These are phyloP conservation scores for Sylvia borin DNA, from an alignment of 2,797 vertebrate species.

Conservation along the genomic window DNA sequence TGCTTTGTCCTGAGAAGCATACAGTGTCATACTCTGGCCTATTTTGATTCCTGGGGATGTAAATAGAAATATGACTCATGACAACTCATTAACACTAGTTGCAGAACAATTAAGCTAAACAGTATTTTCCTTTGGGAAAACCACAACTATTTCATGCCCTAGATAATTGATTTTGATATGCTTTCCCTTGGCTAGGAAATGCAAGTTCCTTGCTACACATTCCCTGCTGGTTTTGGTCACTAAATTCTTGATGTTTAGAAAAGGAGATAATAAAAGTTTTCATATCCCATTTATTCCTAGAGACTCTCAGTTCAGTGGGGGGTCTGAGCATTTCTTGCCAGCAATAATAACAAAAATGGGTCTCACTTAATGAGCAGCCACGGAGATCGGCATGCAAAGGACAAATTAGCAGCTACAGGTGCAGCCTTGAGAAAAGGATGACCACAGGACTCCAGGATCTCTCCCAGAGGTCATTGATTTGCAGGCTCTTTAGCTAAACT, in stretches of 20 bases:
- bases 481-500: background rate
- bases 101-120: background rate
- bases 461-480: background rate
- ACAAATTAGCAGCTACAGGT: background rate
- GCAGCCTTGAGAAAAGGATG: background rate
- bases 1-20: background rate
- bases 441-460: background rate
- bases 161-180: constrained; percentile 1
- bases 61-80: background rate
- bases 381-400: background rate
- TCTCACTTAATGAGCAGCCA: constrained; percentile 9
- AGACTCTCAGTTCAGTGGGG: background rate
- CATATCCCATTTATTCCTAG: background rate
- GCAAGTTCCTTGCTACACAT: background rate
- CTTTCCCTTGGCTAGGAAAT: constrained; percentile 3
- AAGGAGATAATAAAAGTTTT: background rate
- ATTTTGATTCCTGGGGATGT: background rate
- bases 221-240: constrained; percentile 11
- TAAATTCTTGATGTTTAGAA: background rate
- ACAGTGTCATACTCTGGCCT: background rate
- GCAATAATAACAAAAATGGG: background rate
- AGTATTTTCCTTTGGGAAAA: constrained; percentile 22
- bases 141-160: background rate
- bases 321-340: background rate
- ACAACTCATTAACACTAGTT: constrained; percentile 11